Conservation (phyloP, 2,113 vertebrate genomes). For the Rynchops niger region DNA sequence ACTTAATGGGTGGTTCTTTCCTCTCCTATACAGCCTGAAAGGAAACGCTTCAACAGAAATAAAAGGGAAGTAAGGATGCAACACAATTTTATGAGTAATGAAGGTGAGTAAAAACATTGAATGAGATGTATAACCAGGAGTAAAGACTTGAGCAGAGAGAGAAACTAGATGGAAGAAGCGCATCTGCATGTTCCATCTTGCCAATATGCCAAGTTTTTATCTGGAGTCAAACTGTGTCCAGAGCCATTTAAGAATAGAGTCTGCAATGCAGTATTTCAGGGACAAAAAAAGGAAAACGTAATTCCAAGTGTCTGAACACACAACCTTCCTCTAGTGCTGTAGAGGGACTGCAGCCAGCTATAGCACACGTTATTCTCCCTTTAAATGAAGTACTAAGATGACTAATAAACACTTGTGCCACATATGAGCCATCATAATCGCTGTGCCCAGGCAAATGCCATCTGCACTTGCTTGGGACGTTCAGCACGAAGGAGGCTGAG, state of each 20-base stretch:
- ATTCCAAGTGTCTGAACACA: not conserved
- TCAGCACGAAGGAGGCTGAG: not conserved
- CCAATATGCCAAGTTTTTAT: not conserved
- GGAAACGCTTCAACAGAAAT: not conserved
- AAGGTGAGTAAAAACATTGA: not conserved
- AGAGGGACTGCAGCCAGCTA: not conserved
- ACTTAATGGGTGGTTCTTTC: not conserved
- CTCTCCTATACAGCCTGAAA: not conserved
- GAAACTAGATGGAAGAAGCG: not conserved
- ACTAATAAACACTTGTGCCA: not conserved
- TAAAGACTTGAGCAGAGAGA: not conserved
- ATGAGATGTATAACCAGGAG: not conserved
- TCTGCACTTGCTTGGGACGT: not conserved
- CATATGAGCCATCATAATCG: not conserved
- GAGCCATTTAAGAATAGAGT: not conserved
- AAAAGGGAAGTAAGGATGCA: not conserved
- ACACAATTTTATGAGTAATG: not conserved
- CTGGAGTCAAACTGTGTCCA: not conserved
- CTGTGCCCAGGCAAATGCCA: not conserved
- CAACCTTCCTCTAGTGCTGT: not conserved
- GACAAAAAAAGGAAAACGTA: not conserved
- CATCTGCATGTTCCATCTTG: not conserved
- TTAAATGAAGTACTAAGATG: not conserved
- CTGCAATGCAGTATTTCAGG: constrained; percentile 21
- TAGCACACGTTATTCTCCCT: not conserved